Evolutionary conservation across 92 coral and sea anemone genomes (phyloP).

Genomic region (Actinostola sp.): DNA sequence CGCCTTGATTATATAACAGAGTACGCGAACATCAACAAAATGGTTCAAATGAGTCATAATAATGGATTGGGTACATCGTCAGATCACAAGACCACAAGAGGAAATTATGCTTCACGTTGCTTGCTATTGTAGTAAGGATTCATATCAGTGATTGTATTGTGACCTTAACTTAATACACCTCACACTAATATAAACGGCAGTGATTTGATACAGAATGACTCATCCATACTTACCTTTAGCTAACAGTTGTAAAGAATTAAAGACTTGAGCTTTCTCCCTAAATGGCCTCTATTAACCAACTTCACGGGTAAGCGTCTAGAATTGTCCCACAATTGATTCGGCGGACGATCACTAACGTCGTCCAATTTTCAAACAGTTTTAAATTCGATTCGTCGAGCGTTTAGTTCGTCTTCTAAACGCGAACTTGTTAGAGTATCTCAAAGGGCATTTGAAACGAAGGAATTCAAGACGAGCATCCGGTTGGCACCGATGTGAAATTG

Average conservation of each 20-base stretch:
- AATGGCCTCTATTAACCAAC: constrained; percentile 21
- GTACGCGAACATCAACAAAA: background rate
- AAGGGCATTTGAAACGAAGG: constrained; percentile 26
- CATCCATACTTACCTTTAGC: background rate
- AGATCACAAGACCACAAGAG: no score
- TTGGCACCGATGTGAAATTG: constrained; percentile 29
- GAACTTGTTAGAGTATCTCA: background rate
- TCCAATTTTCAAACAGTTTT: background rate
- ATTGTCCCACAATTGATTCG: background rate
- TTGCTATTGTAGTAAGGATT: background rate
- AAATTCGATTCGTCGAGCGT: background rate
- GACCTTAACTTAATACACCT: no score
- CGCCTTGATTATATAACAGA: constrained; percentile 3
- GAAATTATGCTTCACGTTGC: background rate
- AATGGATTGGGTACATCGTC: no score
- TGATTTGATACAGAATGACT: no score
- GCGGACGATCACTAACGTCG: background rate
- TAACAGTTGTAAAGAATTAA: background rate
- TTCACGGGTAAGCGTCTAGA: constrained; percentile 13
- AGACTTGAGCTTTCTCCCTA: background rate
- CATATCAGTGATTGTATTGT: background rate
- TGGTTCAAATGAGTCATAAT: background rate
- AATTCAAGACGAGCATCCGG: constrained; percentile 48
- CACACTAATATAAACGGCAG: constrained; percentile 7
- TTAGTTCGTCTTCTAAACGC: background rate